These are phyloP conservation scores for Griposia aprilina DNA, from an alignment of 2,888 invertebrate genomes.

Conservation along the genomic window DNA sequence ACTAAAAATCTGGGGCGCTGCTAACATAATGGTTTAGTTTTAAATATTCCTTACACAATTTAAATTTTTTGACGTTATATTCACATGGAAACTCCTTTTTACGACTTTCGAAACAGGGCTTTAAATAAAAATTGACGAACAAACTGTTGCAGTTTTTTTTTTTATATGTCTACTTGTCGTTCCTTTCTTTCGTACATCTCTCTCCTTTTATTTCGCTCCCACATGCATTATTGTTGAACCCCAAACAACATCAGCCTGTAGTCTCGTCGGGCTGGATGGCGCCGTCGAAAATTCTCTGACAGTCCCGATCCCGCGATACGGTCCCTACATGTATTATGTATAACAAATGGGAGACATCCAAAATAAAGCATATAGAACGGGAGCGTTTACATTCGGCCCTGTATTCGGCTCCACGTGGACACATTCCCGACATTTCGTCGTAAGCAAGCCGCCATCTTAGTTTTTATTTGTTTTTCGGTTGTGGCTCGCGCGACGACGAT, in stretches of 20 bases:
- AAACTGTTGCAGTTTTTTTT: not conserved
- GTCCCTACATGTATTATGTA: constrained; percentile 89
- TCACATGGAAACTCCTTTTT: not conserved
- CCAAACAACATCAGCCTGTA: constrained; percentile 80
- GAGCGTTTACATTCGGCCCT: constrained; percentile 82
- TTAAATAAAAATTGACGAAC: too few species aligned
- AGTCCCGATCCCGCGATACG: constrained; percentile 88
- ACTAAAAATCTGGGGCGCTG: not conserved
- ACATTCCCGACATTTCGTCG: constrained; percentile 86
- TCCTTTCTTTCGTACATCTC: constrained; percentile 29
- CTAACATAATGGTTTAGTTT: not conserved
- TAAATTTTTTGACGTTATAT: not conserved
- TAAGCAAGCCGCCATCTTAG: constrained; percentile 70
- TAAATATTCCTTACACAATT: too few species aligned
- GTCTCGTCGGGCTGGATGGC: constrained; percentile 80
- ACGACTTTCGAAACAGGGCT: too few species aligned
- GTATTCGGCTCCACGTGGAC: constrained; percentile 84
- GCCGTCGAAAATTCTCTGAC: constrained; percentile 88
- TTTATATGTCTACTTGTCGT: not conserved
- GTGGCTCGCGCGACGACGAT: constrained; percentile 60
- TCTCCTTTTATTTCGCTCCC: constrained; percentile 43
- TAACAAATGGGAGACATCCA: constrained; percentile 90
- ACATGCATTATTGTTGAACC: constrained; percentile 48
- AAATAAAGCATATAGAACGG: constrained; percentile 84
- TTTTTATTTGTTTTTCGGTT: constrained; percentile 59